Percentiles rank a stretch among this genome's conserved stretches.
Conservation (phyloP, 2,797 vertebrate genomes). For the Chelon auratus region DNA sequence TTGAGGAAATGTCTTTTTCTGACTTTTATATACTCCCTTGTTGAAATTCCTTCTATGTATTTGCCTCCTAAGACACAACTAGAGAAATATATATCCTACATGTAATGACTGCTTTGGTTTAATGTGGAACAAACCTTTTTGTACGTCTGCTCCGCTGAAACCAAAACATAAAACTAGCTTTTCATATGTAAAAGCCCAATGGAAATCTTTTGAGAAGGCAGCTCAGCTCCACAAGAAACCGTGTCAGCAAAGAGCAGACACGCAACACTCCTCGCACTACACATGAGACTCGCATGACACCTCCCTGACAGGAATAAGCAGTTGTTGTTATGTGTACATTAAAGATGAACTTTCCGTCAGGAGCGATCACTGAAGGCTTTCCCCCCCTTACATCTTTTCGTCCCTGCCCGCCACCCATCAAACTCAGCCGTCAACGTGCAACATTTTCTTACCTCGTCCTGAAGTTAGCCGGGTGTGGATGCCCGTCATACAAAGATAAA, state of each 20-base stretch:
- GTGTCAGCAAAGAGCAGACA: conserved; percentile 17
- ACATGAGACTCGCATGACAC: conserved; percentile 40
- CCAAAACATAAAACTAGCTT: neutral
- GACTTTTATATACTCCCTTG: neutral
- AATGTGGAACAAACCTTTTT: neutral
- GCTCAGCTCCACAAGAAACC: conserved; percentile 11
- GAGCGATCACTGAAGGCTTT: conserved; percentile 48
- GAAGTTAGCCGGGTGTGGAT: conserved; percentile 96
- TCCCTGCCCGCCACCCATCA: conserved; percentile 37
- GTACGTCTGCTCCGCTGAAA: neutral
- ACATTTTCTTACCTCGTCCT: conserved; percentile 90
- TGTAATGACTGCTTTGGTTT: too few relatives aligned
- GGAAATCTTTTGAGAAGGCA: neutral
- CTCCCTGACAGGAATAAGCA: conserved; percentile 52
- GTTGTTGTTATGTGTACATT: conserved; percentile 55
- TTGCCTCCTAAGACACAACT: neutral
- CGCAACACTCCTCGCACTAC: conserved; percentile 10
- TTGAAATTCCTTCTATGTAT: neutral
- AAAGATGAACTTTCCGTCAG: conserved; percentile 57
- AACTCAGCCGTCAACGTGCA: conserved; percentile 1
- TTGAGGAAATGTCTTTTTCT: neutral
- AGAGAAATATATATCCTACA: neutral
- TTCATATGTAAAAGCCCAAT: neutral
- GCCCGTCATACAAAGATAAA: conserved; percentile 98
- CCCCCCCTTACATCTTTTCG: conserved; percentile 22